Evolutionary conservation across 2,888 invertebrate species (phyloP).

Genomic region (Drymonia ruficornis): DNA sequence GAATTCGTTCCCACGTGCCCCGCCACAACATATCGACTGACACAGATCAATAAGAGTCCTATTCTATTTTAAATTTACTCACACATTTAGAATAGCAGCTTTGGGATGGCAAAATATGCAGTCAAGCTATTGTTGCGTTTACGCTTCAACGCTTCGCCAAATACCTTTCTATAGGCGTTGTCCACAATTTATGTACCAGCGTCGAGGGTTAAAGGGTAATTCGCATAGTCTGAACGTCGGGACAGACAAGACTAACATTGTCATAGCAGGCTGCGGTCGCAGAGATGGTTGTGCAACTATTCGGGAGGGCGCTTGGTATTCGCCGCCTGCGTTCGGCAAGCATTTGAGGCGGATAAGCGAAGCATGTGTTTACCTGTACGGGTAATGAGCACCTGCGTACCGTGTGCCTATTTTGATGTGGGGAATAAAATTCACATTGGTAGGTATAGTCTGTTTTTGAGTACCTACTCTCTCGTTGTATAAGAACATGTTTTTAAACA

Average conservation of each 20-base stretch:
- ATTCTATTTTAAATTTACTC: too few species aligned
- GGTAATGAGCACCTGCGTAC: not conserved
- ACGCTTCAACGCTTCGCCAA: constrained; percentile 25
- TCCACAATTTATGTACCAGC: constrained; percentile 63
- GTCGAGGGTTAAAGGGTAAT: constrained; percentile 57
- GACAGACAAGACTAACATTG: constrained; percentile 56
- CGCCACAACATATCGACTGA: constrained; percentile 60
- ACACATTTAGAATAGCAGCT: too few species aligned
- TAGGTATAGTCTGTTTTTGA: too few species aligned
- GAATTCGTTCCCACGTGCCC: constrained; percentile 66
- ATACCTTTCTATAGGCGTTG: constrained; percentile 50
- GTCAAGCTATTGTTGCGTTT: constrained; percentile 20
- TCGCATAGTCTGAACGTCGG: constrained; percentile 68
- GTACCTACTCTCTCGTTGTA: too few species aligned
- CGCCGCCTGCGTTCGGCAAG: constrained; percentile 33
- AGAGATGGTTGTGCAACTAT: constrained; percentile 61
- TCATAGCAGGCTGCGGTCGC: constrained; percentile 57
- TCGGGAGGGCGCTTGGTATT: constrained; percentile 42
- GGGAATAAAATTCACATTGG: not conserved
- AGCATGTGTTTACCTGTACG: constrained; percentile 1
- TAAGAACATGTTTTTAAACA: too few species aligned
- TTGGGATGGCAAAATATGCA: not conserved
- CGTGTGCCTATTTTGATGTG: not conserved
- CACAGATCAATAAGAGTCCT: constrained; percentile 46
- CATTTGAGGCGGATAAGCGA: constrained; percentile 14